Conservation (phyloP, 2,797 vertebrate species). For the Hephaestus fuliginosus region DNA sequence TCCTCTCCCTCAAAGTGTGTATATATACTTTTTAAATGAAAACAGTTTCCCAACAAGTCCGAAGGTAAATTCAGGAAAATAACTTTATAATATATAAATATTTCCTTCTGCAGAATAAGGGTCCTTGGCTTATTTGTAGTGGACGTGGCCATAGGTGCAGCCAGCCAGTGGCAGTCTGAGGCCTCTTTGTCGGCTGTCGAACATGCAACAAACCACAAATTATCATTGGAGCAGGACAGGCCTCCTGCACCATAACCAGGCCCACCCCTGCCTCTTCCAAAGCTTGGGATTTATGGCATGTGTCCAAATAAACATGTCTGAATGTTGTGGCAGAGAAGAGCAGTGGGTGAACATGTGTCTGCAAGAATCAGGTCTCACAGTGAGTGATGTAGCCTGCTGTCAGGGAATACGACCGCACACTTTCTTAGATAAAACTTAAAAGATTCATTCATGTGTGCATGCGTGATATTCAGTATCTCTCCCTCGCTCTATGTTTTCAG, state of each 20-base stretch:
- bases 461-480: constrained; percentile 31
- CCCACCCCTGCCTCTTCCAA: constrained; percentile 60
- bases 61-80: constrained; percentile 80
- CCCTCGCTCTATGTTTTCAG: constrained; percentile 7
- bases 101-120: constrained; percentile 85
- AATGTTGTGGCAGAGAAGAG: constrained; percentile 73
- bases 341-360: constrained; percentile 70
- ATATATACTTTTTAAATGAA: constrained; percentile 59
- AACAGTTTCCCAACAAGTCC: constrained; percentile 54
- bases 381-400: constrained; percentile 39
- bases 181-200: constrained; percentile 91
- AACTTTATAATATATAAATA: constrained; percentile 84
- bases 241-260: constrained; percentile 82
- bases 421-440: constrained; percentile 59
- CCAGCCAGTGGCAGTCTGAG: constrained; percentile 88
- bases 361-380: constrained; percentile 71
- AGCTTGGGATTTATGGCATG: constrained; percentile 86
- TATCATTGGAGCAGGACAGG: constrained; percentile 89
- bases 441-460: constrained; percentile 23
- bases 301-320: constrained; percentile 90
- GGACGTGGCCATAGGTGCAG: constrained; percentile 81
- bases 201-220: constrained; percentile 94
- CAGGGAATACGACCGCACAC: constrained; percentile 39
- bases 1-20: constrained; percentile 40
- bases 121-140: constrained; percentile 87